Base-by-base conservation (phyloP, 2,797 vertebrate genomes). In the Podarcis lilfordi region DNA sequence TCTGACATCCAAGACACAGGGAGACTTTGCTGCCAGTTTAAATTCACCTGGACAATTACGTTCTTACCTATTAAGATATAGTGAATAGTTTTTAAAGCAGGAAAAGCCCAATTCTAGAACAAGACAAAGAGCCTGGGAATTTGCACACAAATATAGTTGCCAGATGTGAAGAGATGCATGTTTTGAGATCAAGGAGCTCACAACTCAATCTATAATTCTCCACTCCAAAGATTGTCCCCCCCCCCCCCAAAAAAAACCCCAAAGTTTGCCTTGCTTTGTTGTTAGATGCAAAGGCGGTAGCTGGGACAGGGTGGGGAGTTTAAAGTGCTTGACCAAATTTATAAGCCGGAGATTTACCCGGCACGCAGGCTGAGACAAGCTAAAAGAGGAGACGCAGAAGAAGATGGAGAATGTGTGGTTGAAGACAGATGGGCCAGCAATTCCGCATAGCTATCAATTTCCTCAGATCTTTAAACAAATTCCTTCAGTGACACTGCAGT, bases 401-500 rank as follows among this genome's bases (percentile, higher is more conserved):
- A 64, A 92, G 92, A 91, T 92, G 89, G 83, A 89, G 90, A 93
- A 93, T 82, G 92, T 2, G 1, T 80, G 77, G 84, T 80, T 78
- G 82, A 85, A 92, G 89, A 43, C 87, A 10, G 82, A 92, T 87
- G 45, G 78, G 85, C 91, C 55, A 82, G 23, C 77, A 59, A 91
- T 89, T 91, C 92, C 90, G 72, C 75, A 74, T 0, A 19, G 89
- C 91, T 92, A 90, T 94, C 89, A 59, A 85, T 83, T 91, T 88
- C 87, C 88, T 89, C 84, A 9, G 25, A 84, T 87, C 92, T 95
- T 89, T 85, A 92, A 94, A 93, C 89, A 91, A 94, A 95, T 93
- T 90, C 92, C 91, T 91, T 9, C 71, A 40, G 88, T 89, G 93
- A 93, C 86, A 90, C 2, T 35, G 88, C 85, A 59, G 74, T 0